phyloP scores from a whole-genome alignment of 2,113 vertebrate genomes.

The Zeus faber region DNA sequence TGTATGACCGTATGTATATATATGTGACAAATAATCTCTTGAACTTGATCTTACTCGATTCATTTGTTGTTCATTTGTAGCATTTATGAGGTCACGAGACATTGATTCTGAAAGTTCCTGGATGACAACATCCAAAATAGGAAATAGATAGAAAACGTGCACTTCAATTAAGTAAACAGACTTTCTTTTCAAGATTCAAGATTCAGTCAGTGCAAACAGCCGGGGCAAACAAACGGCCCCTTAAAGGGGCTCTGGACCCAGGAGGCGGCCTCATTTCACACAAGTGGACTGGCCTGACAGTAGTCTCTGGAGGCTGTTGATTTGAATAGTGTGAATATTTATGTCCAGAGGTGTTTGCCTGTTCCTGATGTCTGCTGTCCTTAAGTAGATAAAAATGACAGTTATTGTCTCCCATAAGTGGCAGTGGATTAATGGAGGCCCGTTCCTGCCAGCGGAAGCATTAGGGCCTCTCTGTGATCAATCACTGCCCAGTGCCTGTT shows the following conservation, averaged over 20 bases:
- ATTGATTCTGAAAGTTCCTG: slow-evolving; percentile 23
- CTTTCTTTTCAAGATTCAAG: slow-evolving; percentile 41
- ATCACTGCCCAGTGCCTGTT: slow-evolving; percentile 43
- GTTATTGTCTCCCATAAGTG: slow-evolving; percentile 57
- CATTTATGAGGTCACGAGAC: slow-evolving; percentile 24
- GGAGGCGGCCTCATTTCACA: slow-evolving; percentile 32
- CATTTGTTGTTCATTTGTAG: neutral
- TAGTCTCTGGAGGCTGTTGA: slow-evolving; percentile 38
- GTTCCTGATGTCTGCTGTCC: slow-evolving; percentile 53
- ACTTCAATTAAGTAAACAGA: slow-evolving; percentile 64
- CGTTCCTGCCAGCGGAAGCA: slow-evolving; percentile 61
- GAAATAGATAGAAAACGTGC: slow-evolving; percentile 30
- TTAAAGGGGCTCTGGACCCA: slow-evolving; percentile 44
- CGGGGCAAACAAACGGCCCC: slow-evolving; percentile 18
- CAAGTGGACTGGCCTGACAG: slow-evolving; percentile 27
- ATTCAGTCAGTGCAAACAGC: slow-evolving; percentile 66
- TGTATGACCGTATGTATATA: no score
- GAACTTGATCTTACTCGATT: no score
- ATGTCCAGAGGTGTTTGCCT: slow-evolving; percentile 67
- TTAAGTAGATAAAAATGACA: slow-evolving; percentile 41
- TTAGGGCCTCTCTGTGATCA: slow-evolving; percentile 64
- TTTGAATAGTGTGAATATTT: slow-evolving; percentile 68
- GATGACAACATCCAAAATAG: slow-evolving; percentile 29
- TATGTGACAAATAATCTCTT: no score
- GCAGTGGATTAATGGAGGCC: slow-evolving; percentile 43